phyloP scores from a whole-genome alignment of 2,113 vertebrate species.

The Telmatochromis sp. region DNA sequence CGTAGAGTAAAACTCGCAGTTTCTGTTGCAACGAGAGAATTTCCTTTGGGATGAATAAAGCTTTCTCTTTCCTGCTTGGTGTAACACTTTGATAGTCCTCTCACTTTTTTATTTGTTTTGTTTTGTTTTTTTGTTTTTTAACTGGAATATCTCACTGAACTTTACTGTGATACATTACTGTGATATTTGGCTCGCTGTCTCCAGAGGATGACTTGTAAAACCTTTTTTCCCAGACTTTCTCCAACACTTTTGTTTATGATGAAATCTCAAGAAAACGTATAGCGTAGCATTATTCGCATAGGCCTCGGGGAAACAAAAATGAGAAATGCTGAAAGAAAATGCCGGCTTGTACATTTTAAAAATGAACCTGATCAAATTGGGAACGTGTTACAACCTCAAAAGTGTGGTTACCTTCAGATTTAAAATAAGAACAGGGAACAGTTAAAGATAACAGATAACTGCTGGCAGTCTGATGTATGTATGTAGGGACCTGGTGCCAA shows the following conservation, averaged over 20 bases:
- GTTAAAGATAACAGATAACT: background rate
- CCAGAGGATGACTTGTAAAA: background rate
- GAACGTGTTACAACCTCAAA: background rate
- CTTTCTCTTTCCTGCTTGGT: background rate
- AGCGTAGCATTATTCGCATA: background rate
- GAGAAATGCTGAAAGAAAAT: background rate
- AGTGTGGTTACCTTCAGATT: background rate
- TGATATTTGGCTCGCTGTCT: accelerated
- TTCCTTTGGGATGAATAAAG: background rate
- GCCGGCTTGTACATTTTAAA: background rate
- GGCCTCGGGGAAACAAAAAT: background rate
- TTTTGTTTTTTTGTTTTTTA: background rate
- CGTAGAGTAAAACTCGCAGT: background rate
- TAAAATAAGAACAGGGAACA: background rate
- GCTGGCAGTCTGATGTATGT: background rate
- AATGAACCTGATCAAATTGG: background rate
- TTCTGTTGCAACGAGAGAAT: background rate
- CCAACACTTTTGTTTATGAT: background rate
- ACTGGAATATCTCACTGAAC: background rate
- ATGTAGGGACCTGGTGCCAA: background rate
- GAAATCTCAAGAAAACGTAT: background rate
- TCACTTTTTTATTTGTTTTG: background rate
- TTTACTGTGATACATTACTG: background rate
- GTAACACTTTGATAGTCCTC: background rate
- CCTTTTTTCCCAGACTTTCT: background rate